phyloP scores from a whole-genome alignment of 1,140 invertebrate genomes.

The Psilanteris sp. region DNA sequence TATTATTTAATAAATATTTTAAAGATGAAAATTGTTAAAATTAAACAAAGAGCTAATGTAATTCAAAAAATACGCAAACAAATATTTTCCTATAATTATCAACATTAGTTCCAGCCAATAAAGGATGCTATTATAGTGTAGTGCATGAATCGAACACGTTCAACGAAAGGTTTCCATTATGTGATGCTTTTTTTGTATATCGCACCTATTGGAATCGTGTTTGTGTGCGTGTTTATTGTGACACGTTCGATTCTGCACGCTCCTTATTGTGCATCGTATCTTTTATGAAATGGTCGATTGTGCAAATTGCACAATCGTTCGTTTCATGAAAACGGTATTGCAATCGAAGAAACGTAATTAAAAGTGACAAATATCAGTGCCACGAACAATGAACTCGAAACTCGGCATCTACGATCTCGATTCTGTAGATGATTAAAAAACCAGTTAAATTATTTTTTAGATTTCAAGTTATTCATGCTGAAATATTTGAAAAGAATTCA shows the following conservation, averaged over 20 bases:
- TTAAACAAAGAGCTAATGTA: no score
- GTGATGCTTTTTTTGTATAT: conserved; percentile 20
- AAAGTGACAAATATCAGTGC: conserved; percentile 37
- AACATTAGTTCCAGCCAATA: conserved; percentile 21
- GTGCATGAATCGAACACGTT: conserved; percentile 24
- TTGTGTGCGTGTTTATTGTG: conserved; percentile 42
- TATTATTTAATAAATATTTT: no score
- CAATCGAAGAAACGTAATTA: conserved; percentile 34
- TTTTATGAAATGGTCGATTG: conserved; percentile 54
- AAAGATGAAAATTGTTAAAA: no score
- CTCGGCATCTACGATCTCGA: conserved; percentile 7
- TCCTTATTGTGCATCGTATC: conserved; percentile 49
- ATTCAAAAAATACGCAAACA: conserved; percentile 4
- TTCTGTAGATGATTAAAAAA: conserved; percentile 5
- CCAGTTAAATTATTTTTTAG: not conserved
- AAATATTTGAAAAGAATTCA: not conserved
- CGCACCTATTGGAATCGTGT: conserved; percentile 10
- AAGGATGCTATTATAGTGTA: conserved; percentile 20
- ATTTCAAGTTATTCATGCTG: not conserved
- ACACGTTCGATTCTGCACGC: conserved; percentile 38
- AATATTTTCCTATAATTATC: conserved; percentile 29
- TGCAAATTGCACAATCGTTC: conserved; percentile 35
- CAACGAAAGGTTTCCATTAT: conserved; percentile 30
- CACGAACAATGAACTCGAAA: conserved; percentile 1
- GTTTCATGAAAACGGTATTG: conserved; percentile 15